Evolutionary conservation across 2,888 invertebrate genomes (phyloP), one percentile per base, ranked within the genome.

Genomic region (Melanargia galathea): DNA sequence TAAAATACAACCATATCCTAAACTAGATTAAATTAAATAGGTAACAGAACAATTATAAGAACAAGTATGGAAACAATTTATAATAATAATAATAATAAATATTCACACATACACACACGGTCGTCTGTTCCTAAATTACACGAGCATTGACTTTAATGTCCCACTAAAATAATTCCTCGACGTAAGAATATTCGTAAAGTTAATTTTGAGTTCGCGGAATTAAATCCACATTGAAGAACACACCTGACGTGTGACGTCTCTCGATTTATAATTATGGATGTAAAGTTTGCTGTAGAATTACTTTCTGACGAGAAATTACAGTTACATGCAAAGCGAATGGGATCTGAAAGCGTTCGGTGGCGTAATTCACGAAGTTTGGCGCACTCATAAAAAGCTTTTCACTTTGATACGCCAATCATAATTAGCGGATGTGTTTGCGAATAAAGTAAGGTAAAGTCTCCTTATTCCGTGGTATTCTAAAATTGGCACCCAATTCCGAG

Each of bases 191-290:
- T n/a, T n/a, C n/a, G n/a, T n/a, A 52, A 18, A 52, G 52, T 52
- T 2, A 5, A 35, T 35, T 35, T 35, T 13, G 13, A 20, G 18
- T 51, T 33, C 6, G 33, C 18, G 13, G 13, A 2, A 18, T 35
- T 2, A 7, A 35, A 20, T 52, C 13, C 18, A 52, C 51, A 48
- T 40, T 58, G 26, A 26, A 45, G 57, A 61, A 51, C 49, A 57
- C 52, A 52, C 61, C 57, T 64, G 64, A 64, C 61, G 61, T 57
- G 61, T 64, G 61, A 61, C 49, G 56, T 56, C 45, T 64, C 56
- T 64, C 57, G 35, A 64, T 57, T 58, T 64, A 46, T 11, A 20
- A 16, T 64, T 35, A 48, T 13, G 33, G 18, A 13, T 11, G 22
- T 20, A 20, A 57, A 30, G 57, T 61, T 58, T 51, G 26, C 26